phyloP scores from a whole-genome alignment of 2,113 vertebrate genomes.

The Aythya baeri region DNA sequence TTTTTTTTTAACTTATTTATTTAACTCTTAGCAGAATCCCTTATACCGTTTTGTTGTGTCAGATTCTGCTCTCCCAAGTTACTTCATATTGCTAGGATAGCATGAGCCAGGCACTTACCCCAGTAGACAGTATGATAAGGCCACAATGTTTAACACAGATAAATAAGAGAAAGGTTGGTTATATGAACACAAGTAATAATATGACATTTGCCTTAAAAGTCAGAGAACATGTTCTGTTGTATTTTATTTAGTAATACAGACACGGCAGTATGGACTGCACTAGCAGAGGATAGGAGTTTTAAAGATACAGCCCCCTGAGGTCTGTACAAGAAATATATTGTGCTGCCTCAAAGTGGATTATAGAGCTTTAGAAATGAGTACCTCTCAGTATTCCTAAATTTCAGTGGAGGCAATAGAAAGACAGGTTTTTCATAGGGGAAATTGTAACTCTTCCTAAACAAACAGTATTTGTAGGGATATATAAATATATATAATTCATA shows the following conservation, averaged over 20 bases:
- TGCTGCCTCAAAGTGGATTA: background rate
- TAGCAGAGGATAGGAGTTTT: background rate
- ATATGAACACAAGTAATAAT: background rate
- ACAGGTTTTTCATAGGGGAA: background rate
- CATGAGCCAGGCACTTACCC: background rate
- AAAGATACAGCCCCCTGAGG: background rate
- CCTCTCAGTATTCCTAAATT: background rate
- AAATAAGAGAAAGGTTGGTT: background rate
- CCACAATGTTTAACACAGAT: background rate
- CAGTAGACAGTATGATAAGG: background rate
- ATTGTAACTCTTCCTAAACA: background rate
- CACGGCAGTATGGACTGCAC: background rate
- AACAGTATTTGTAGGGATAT: background rate
- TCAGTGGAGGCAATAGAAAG: background rate
- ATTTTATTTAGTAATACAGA: background rate
- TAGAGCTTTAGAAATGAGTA: background rate
- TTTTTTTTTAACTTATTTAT: background rate
- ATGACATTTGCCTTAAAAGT: background rate
- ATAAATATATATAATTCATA: background rate
- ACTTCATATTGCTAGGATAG: too few species aligned
- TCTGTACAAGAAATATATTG: background rate
- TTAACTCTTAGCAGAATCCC: background rate
- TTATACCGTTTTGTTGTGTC: background rate
- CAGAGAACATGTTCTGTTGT: background rate
- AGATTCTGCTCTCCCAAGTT: background rate